A percentile compares a stretch with the other conserved stretches of the same genome.
Conservation (phyloP, 2,113 vertebrate species). For the human (Homo sapiens) region GRCh38 chr5:166699001-166699500, state of each 20-base stretch:
- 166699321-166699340: slow-evolving; percentile 59
- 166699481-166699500: slow-evolving; percentile 65
- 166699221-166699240: slow-evolving; percentile 34
- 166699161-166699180: not conserved
- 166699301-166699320: slow-evolving; percentile 31
- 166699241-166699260: slow-evolving; percentile 48
- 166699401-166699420: slow-evolving; percentile 53
- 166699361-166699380: slow-evolving; percentile 64
- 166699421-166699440: slow-evolving; percentile 53
- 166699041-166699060: slow-evolving; percentile 73
- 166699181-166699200: slow-evolving; percentile 10
- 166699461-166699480: slow-evolving; percentile 46
- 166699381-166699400: slow-evolving; percentile 50
- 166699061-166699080: slow-evolving; percentile 54
- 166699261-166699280: slow-evolving; percentile 56
- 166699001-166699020: slow-evolving; percentile 46
- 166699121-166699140: not conserved
- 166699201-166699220: slow-evolving; percentile 37
- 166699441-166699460: slow-evolving; percentile 60
- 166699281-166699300: slow-evolving; percentile 12
- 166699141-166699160: not conserved
- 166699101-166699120: slow-evolving; percentile 4
- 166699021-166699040: slow-evolving; percentile 59
- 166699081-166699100: slow-evolving; percentile 61
- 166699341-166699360: slow-evolving; percentile 41